Conservation (phyloP, 2,113 vertebrate species). For the Eptesicus fuscus region DNA sequence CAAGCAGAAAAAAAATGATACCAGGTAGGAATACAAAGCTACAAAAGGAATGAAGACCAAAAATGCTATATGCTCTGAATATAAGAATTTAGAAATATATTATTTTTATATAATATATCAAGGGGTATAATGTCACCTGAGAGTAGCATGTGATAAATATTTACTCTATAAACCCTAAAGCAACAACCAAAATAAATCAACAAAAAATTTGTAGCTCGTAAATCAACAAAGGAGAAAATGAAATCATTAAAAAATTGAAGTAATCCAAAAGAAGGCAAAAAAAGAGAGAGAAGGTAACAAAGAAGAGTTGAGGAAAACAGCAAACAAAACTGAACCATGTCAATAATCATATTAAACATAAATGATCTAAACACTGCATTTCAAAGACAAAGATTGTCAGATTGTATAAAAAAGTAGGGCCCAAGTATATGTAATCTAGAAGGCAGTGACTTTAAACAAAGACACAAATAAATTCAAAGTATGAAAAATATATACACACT, state of each 20-base stretch:
- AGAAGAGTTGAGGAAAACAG: background rate
- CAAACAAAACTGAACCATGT: background rate
- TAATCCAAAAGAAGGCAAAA: background rate
- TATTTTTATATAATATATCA: background rate
- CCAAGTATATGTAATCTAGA: background rate
- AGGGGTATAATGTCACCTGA: background rate
- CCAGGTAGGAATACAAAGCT: background rate
- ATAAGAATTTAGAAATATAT: background rate
- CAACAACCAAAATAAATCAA: conserved; percentile 7
- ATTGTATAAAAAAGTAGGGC: background rate
- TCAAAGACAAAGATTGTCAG: background rate
- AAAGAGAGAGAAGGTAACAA: background rate
- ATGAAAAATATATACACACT: background rate
- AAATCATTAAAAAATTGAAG: background rate
- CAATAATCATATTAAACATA: conserved; percentile 20
- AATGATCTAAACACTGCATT: background rate
- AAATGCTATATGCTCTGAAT: background rate
- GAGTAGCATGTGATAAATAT: background rate
- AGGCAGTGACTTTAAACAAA: background rate
- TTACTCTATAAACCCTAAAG: background rate
- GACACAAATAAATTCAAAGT: background rate
- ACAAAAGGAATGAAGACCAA: background rate
- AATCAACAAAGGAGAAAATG: background rate
- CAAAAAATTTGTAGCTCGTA: background rate
- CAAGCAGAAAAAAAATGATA: background rate